Conservation (phyloP, 1,140 invertebrate genomes). For the Lepidurus arcticus region DNA sequence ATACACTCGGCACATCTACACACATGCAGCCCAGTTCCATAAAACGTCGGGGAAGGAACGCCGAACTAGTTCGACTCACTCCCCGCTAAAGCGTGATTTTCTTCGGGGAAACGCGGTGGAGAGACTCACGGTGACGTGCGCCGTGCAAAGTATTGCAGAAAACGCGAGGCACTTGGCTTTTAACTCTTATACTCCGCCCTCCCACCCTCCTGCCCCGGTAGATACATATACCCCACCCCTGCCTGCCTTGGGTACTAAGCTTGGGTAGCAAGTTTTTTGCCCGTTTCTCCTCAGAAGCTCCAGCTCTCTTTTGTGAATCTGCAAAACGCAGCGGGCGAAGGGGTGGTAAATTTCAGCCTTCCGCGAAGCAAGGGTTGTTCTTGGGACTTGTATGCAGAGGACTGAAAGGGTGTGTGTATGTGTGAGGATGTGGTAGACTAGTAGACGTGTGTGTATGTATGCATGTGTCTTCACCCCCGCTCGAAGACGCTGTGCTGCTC, state of each 20-base stretch:
- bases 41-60: neutral
- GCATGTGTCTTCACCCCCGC: constrained; percentile 23
- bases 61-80: neutral
- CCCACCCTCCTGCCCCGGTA: constrained; percentile 26
- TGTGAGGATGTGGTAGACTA: constrained; percentile 23
- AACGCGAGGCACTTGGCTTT: constrained; percentile 17
- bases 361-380: neutral
- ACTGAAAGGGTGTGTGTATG: constrained; percentile 22
- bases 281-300: constrained; percentile 7
- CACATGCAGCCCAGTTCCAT: neutral
- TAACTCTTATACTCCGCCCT: constrained; percentile 29
- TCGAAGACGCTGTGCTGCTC: constrained; percentile 7
- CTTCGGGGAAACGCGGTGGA: neutral
- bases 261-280: neutral
- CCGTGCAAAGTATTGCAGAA: constrained; percentile 7
- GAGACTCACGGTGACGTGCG: neutral
- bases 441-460: constrained; percentile 26
- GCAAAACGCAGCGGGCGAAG: constrained; percentile 16
- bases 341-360: constrained; percentile 19
- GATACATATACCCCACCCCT: constrained; percentile 26
- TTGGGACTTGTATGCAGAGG: neutral
- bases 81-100: neutral
- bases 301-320: constrained; percentile 17
- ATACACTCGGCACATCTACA: neutral
- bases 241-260: neutral